Evolutionary conservation across 2,888 invertebrate genomes (phyloP), one percentile per base, ranked within the genome.

Genomic region (Lagria hirta): DNA sequence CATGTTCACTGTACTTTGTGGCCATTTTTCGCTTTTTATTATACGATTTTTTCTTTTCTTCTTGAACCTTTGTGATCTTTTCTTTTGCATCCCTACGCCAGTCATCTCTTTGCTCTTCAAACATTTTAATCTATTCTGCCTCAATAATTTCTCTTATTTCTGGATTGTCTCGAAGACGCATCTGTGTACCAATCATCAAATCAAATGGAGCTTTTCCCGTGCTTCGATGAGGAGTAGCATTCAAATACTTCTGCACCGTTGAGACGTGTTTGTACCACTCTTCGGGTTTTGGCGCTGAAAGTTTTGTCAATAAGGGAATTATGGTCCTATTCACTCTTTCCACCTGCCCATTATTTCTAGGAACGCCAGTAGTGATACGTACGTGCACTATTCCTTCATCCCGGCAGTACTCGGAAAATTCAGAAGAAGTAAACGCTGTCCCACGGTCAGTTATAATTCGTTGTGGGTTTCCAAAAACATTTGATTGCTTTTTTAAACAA

Each of bases 341-440:
- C 1, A 62, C 63, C 40, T 69, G 66, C 1, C 68, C 66, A 37
- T 69, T 69, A 5, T 63, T 60, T 22, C 66, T 36, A 6, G 69
- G 65, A 3, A 68, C 49, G 3, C 68, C 55, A 2, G 51, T 60
- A 1, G 57, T 57, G 23, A 58, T 65, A 3, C 41, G 21, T 1
- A 59, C 43, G 37, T 65, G 64, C 22, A 60, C 38, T 10, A 71
- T 68, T 0, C 49, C 48, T 38, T 70, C 63, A 1, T 54, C 54
- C 8, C 54, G 17, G 46, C 69, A 68, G 44, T 67, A 70, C 0
- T 60, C 44, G 42, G 52, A 13, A 30, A 71, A 71, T 1, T 58
- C 60, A 6, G 57, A 33, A 1, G 66, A 58, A 0, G 63, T 66
- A 41, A 64, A 72, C 2, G 71, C 68, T 2, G 65, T n/a, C n/a